These are phyloP conservation scores for Cloeon dipterum DNA, from an alignment of 2,888 invertebrate genomes.

Conservation along the genomic window DNA sequence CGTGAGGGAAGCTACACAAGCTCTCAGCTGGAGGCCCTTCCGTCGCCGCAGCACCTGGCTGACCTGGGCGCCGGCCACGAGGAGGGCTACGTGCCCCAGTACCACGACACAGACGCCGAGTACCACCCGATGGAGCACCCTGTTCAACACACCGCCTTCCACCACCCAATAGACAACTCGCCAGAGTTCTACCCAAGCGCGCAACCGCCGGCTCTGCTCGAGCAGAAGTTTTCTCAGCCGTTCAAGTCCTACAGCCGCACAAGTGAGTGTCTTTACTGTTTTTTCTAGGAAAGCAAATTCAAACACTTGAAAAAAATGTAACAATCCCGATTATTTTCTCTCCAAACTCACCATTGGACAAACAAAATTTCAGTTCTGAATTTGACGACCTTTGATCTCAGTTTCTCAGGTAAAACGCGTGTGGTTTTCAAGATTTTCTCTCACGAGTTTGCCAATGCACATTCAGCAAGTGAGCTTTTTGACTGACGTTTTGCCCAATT, in stretches of 20 bases:
- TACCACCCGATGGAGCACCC: constrained; percentile 26
- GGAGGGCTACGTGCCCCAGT: neutral
- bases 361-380: no score
- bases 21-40: constrained; percentile 1
- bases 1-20: no score
- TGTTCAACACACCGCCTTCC: constrained; percentile 20
- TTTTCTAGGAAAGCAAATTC: no score
- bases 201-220: constrained; percentile 20
- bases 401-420: no score
- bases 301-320: no score
- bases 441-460: neutral
- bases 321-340: no score
- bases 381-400: no score
- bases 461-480: no score
- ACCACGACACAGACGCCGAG: constrained; percentile 28
- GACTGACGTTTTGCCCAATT: no score
- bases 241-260: constrained; percentile 44
- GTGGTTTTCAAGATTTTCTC: no score
- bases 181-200: constrained; percentile 41
- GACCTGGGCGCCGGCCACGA: neutral
- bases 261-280: constrained; percentile 30
- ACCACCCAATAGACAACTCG: constrained; percentile 35
- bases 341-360: no score
- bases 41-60: neutral
- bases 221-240: constrained; percentile 47